A percentile compares a stretch with the other conserved stretches of the same genome.
Conservation (phyloP, 92 coral and sea anemone genomes). For the Parazoanthus swiftii region DNA sequence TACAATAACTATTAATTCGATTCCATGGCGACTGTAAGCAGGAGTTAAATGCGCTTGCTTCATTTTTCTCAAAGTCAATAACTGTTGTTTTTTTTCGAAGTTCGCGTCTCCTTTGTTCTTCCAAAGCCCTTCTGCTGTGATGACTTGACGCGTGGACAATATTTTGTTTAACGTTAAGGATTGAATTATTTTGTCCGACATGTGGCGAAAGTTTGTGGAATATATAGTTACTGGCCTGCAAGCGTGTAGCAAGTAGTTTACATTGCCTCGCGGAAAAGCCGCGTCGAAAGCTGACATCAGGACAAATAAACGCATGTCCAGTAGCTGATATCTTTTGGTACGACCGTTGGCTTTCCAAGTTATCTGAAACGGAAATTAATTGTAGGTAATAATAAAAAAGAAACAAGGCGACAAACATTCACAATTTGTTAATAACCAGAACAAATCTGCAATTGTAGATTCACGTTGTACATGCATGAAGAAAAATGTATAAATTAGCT, state of each 20-base stretch:
- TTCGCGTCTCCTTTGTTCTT: background rate
- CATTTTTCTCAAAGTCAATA: background rate
- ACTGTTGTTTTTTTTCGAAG: background rate
- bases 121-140: background rate
- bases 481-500: too few relatives aligned
- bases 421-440: background rate
- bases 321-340: constrained; percentile 27
- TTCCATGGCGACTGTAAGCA: background rate
- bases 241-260: constrained; percentile 57
- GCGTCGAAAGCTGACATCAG: constrained; percentile 53
- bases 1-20: background rate
- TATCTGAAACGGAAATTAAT: background rate
- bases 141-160: background rate
- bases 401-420: background rate
- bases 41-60: background rate
- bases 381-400: background rate
- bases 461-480: background rate
- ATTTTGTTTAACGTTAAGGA: constrained; percentile 1
- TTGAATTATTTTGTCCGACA: background rate
- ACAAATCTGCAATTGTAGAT: too few relatives aligned
- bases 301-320: constrained; percentile 43
- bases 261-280: constrained; percentile 65
- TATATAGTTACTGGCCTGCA: constrained; percentile 62
- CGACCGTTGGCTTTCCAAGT: background rate
- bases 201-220: constrained; percentile 32